Base-by-base conservation (phyloP, 2,888 invertebrate genomes). In the Zygothrica quintamaculata region DNA sequence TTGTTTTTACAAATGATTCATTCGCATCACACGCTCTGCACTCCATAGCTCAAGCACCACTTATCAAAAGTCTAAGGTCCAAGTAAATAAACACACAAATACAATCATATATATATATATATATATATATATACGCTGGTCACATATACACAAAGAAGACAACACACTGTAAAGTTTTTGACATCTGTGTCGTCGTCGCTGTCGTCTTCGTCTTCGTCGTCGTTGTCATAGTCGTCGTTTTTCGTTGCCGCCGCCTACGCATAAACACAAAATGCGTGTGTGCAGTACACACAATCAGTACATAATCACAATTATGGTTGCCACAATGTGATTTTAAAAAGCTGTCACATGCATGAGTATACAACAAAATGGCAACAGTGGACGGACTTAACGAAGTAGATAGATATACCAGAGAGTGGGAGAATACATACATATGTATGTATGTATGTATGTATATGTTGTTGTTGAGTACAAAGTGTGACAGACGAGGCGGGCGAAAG, bases 1-100 rank as follows among this genome's bases (percentile, higher is more conserved):
- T n/a, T n/a, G n/a, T n/a, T n/a, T n/a, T n/a, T 62, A 57, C 62
- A 74, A 74, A 39, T 74, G 74, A 74, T 60, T 74, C 74, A 74
- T 66, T 31, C 53, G 58, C 53, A 74, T 74, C 59, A 60, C 57
- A 66, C 47, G 60, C 67, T 67, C 22, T 26, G 40, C 9, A 46
- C 34, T 65, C 33, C 34, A 36, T 22, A 39, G 16, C 43, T 16
- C 31, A 34, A 36, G 37, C 46, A 50, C n/a, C 51, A 74, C 58
- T 74, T 74, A 74, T 74, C 74, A 59, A 36, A 15, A 65, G 74
- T 74, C 74, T 64, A 74, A 66, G 66, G 74, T 74, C 42, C 74
- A 70, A 74, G 59, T 66, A 74, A 74, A 74, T 70, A 74, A 66
- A 40, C 43, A 52, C 43, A 56, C 33, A 53, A 43, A 16, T 26